Base-by-base conservation (phyloP, 2,797 vertebrate species). In the Mus spretus region DNA sequence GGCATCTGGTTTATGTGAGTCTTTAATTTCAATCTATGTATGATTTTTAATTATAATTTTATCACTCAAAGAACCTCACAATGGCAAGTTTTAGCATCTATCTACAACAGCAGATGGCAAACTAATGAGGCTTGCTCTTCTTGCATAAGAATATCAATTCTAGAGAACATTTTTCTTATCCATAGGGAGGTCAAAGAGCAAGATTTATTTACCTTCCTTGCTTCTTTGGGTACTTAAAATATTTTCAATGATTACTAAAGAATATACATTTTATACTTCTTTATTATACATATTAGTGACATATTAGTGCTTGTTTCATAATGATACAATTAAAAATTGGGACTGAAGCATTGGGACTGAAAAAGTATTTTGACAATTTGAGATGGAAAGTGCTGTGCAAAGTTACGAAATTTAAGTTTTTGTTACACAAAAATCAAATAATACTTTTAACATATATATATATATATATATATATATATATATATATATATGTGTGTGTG, bases 11-110 rank as follows among this genome's bases (percentile, higher is more conserved):
- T 96, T 97, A 94, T 98, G 98, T 97, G 97, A 95, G 92, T 96
- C 98, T 98, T 98, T 97, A 94, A 74, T 98, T 98, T 98, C 97
- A 98, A 97, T 97, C 88, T 96, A 81, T 63, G 44, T 98, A 91
- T 93, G 53, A 6, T 8, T 98, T 98, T 98, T 96, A 97, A 98
- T 98, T 98, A 98, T 99, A 98, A 98, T 99, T 99, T 99, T 98
- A 98, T 97, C 98, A 98, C 98, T 99, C 98, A 99, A 98, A 99
- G 99, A 99, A 98, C 98, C 98, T 98, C 98, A 97, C 98, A 99
- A 99, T 98, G 98, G 98, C 98, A 98, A 98, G 98, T 98, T 99
- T 99, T 98, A 99, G 98, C 98, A 98, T 99, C 98, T 99, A 98
- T 98, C 98, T 92, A 89, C 98, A 97, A 98, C 96, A 98, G 98